Base-by-base conservation (phyloP, 2,888 invertebrate species). In the Pristionchus japonicus region DNA sequence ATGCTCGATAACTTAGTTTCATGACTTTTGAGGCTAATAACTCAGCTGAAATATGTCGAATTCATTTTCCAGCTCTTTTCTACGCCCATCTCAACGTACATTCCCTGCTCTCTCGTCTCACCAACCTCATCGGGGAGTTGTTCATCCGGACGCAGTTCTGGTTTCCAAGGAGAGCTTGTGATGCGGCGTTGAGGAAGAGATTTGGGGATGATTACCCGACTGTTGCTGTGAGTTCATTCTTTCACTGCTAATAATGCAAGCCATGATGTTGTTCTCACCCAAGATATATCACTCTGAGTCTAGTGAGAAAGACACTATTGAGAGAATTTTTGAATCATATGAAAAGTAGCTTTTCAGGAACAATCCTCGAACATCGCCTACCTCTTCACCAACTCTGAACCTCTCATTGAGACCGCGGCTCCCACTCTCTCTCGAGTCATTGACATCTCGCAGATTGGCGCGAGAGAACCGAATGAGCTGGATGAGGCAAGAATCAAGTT, bases 391-490 rank as follows among this genome's bases (percentile, higher is more conserved):
- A 80, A 80, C 49, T 80, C 80, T 1, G 80, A 80, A 2, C 80
- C 80, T 7, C 80, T 80, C 9, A 80, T 80, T 13, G 80, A 80
- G 27, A 49, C 80, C n/a, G 80, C 80, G 2, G 49, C 80, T 47
- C 80, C 80, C 0, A 80, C 80, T 3, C 31, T 80, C 3, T 31
- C 43, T 0, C 20, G 47, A 49, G 80, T 80, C 2, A 80, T 80
- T 27, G 49, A 80, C 20, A 80, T 80, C 43, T 43, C 47, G 20
- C 47, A 49, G 6, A 43, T 80, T 17, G 80, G 80, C 23, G 80
- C 80, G 0, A 80, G 49, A 15, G 47, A 80, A 27, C 80, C 80
- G 17, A 49, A 43, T 7, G 27, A 47, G 80, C 31, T 80, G 0
- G 80, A 80, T 80, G 31, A 80, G 13, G 80, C 49, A 1, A 49